A percentile compares a stretch with the other conserved stretches of the same genome.
These are phyloP conservation scores for Synergus umbraculus DNA, from an alignment of 2,888 invertebrate species.

Conservation along the genomic window DNA sequence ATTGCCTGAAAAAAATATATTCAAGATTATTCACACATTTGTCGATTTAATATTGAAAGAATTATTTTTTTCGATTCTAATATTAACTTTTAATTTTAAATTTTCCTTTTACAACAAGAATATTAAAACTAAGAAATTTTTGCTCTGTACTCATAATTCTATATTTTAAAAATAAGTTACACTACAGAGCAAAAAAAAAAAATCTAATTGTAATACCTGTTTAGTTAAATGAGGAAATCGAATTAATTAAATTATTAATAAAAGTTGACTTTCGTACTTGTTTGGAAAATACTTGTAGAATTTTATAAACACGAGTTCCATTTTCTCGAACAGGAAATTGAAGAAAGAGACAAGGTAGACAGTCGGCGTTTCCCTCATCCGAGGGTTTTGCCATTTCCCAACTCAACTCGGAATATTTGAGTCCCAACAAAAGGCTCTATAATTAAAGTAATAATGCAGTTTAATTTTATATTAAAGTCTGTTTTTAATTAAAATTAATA, in stretches of 20 bases:
- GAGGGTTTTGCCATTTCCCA: conserved; percentile 96
- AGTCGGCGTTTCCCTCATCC: conserved; percentile 89
- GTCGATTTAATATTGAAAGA: no score
- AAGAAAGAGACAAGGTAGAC: conserved; percentile 93
- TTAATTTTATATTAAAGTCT: background rate
- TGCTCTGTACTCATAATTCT: no score
- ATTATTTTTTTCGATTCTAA: no score
- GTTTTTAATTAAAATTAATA: no score
- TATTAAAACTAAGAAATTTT: no score
- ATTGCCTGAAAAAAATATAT: conserved; percentile 79
- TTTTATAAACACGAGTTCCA: conserved; percentile 87
- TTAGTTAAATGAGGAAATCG: no score
- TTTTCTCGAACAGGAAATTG: conserved; percentile 92
- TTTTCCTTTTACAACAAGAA: no score
- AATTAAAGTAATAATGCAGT: conserved; percentile 21
- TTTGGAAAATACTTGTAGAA: conserved; percentile 85
- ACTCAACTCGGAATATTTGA: conserved; percentile 92
- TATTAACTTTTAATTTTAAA: no score
- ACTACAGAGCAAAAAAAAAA: no score
- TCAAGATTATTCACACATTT: background rate
- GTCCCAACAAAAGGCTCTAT: conserved; percentile 89
- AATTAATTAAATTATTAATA: no score
- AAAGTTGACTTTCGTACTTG: conserved; percentile 75
- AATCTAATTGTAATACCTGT: no score
- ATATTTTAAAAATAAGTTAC: no score